Conservation (phyloP, 1,140 invertebrate genomes). For the Scaptomyza pallida region DNA sequence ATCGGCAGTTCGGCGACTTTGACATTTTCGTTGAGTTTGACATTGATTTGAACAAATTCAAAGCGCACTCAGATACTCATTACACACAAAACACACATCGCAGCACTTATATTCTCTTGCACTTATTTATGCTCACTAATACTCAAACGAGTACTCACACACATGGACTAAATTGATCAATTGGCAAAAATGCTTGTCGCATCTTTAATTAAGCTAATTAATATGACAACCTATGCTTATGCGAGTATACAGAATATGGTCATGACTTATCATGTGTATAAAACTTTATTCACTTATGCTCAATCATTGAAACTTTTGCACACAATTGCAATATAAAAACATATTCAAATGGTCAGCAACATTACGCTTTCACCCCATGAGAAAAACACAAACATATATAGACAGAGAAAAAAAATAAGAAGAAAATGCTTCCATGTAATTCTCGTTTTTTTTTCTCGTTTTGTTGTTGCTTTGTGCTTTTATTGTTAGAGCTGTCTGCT, state of each 20-base stretch:
- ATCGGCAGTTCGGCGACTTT: slow-evolving; percentile 28
- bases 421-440: slow-evolving; percentile 1
- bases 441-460: slow-evolving; percentile 21
- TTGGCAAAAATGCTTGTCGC: slow-evolving; percentile 34
- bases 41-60: slow-evolving; percentile 19
- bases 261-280: not conserved
- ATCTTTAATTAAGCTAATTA: slow-evolving; percentile 61
- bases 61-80: not conserved
- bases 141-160: not conserved
- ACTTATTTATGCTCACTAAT: not conserved
- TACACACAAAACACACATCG: too few species aligned
- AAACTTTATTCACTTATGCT: slow-evolving; percentile 4
- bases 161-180: slow-evolving; percentile 34
- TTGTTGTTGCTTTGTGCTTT: slow-evolving; percentile 4
- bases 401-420: slow-evolving; percentile 3
- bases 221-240: slow-evolving; percentile 4
- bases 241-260: not conserved
- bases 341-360: slow-evolving; percentile 28
- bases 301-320: slow-evolving; percentile 1
- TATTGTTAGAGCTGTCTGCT: slow-evolving; percentile 25
- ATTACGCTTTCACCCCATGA: slow-evolving; percentile 27
- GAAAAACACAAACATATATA: not conserved
- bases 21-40: slow-evolving; percentile 35
- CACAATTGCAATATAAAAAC: slow-evolving; percentile 10
- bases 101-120: not conserved